Base-by-base conservation (phyloP, 2,888 invertebrate genomes). In the Hyles lineata region DNA sequence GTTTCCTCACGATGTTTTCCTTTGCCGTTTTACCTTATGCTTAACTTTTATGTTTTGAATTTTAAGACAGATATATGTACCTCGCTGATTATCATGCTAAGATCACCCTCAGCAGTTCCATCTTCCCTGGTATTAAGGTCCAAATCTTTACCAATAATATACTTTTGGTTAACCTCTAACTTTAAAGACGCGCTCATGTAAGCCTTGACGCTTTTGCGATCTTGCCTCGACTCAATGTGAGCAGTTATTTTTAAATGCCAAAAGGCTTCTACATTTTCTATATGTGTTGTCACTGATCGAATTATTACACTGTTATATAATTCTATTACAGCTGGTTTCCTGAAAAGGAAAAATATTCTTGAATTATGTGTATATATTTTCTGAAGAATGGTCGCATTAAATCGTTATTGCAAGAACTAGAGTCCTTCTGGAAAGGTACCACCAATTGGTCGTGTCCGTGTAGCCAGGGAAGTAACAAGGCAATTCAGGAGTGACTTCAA, bases 291-390 rank as follows among this genome's bases (percentile, higher is more conserved):
- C 0, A 97, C 89, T 77, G 97, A 96, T 77, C 96, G 93, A 73
- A 98, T 95, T 5, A 96, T 90, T 1, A 96, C 95, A 0, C 94
- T 92, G 78, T 96, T 95, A 84, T 95, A 97, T 60, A 95, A 95
- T 87, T 97, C 96, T 59, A 98, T 88, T 74, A 92, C 94, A 0
- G 96, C 96, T 11, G 96, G 89, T 92, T 96, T 97, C 97, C 97
- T 96, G 85, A 73, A 92, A 92, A 78, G 79, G 73, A 59, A 52
- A 29, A 29, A 29, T 29, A 29, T 50, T 50, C 50, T 4, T 15
- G 50, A 50, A 8, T 50, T 55, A 2, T 17, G 55, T 19, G 2
- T 4, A 55, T 29, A n/a, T n/a, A n/a, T 7, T 55, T 55, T 55
- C 15, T 43, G 2, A 2, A 11, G 1, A 43, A 43, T 43, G 2